Percentiles rank a stretch among this genome's conserved stretches.
These are phyloP conservation scores for Hypercompe scribonia DNA, from an alignment of 2,888 invertebrate genomes.

Conservation along the genomic window DNA sequence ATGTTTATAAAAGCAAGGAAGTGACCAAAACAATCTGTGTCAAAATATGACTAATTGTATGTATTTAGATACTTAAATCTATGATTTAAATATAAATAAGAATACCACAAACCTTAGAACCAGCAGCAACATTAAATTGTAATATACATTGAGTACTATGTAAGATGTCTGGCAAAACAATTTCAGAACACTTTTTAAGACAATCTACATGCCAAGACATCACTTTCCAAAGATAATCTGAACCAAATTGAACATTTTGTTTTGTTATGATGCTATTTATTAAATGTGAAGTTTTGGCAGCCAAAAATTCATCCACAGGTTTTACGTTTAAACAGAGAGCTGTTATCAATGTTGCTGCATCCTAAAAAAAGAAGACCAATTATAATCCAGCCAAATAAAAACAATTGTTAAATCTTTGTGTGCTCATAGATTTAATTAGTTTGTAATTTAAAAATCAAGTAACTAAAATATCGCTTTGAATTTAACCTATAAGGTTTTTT, in stretches of 20 bases:
- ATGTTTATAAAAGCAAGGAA: too few species aligned
- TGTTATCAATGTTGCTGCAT: constrained; percentile 68
- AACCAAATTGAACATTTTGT: constrained; percentile 80
- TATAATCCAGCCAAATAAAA: background rate
- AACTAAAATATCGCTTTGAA: too few species aligned
- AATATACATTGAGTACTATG: constrained; percentile 78
- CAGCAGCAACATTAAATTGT: constrained; percentile 63
- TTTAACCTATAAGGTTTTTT: too few species aligned
- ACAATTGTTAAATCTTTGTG: too few species aligned
- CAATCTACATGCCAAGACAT: constrained; percentile 80
- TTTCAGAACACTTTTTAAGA: constrained; percentile 72
- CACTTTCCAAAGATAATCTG: constrained; percentile 67
- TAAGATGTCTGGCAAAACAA: constrained; percentile 76
- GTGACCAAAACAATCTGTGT: too few species aligned
- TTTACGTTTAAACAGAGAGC: constrained; percentile 72
- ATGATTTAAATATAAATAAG: too few species aligned
- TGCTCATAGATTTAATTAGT: too few species aligned
- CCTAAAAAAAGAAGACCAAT: constrained; percentile 61
- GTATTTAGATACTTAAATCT: too few species aligned
- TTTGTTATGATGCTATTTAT: constrained; percentile 84
- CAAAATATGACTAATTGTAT: too few species aligned
- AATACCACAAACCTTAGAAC: constrained; percentile 61
- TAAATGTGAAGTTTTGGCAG: constrained; percentile 87
- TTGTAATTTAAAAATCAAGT: too few species aligned
- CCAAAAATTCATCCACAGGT: constrained; percentile 83